Base-by-base conservation (phyloP, 2,797 vertebrate genomes). In the Hyperoplus lanceolatus region DNA sequence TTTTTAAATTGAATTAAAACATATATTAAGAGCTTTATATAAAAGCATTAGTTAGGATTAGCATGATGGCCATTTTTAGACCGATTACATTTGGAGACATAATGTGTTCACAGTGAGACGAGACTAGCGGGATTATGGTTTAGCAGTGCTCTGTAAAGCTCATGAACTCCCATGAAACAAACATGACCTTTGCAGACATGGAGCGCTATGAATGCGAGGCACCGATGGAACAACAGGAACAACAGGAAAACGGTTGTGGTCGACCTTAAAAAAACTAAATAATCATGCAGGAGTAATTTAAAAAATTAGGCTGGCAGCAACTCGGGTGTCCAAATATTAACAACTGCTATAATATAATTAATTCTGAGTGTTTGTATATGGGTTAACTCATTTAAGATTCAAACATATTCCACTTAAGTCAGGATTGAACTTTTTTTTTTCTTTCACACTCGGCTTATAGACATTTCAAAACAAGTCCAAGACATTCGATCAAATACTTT, bases 31-130 rank as follows among this genome's bases (percentile, higher is more conserved):
- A 86, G 79, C 77, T 84, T 92, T 89, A 90, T 79, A 73, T 90
- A 84, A 93, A 88, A 79, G 80, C 65, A 86, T 91, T 87, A 87
- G 77, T 58, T 55, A 80, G 82, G 77, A 83, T 90, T 61, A 81
- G 60, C 2, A 29, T 58, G 77, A 57, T 69, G 70, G 61, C 61
- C 46, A 63, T 89, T 90, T 87, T 85, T 74, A 66, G 84, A 75
- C 81, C 73, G 87, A 84, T 88, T 89, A 89, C 50, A 75, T 54
- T 39, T 38, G 51, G 70, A 73, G 60, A 82, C 81, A 82, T 77
- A 77, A 78, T 86, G 72, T 79, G 76, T 80, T 87, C 73, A 82
- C 68, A 68, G 72, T 66, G 79, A 84, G 55, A 74, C n/a, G 14
- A 75, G 75, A 73, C 73, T 62, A 75, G 73, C 43, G 43, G 78